A percentile compares a stretch with the other conserved stretches of the same genome.
phyloP scores from a whole-genome alignment of 2,888 invertebrate genomes.

The Mactromeris polynyma region DNA sequence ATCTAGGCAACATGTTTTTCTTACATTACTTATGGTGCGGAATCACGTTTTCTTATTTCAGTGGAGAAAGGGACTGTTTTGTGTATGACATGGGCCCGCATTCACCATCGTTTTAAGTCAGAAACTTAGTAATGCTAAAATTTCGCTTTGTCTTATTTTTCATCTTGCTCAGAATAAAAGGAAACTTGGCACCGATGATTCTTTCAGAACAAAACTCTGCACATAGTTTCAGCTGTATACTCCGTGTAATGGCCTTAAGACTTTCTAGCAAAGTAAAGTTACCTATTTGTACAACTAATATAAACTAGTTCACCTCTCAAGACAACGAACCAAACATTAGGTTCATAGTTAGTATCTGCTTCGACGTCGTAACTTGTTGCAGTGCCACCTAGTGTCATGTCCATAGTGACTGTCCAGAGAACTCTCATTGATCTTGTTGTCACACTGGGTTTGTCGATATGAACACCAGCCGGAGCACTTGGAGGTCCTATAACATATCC shows the following conservation, averaged over 20 bases:
- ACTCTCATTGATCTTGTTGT: slow-evolving; percentile 47
- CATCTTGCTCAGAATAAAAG: too few relatives aligned
- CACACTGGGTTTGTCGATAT: slow-evolving; percentile 37
- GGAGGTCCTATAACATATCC: slow-evolving; percentile 50
- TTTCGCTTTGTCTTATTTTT: too few relatives aligned
- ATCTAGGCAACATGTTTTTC: too few relatives aligned
- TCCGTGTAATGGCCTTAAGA: too few relatives aligned
- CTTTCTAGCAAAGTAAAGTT: not conserved
- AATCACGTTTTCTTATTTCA: not conserved
- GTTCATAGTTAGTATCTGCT: slow-evolving; percentile 50
- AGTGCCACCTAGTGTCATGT: slow-evolving; percentile 23
- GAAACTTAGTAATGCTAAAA: too few relatives aligned
- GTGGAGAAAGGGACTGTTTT: too few relatives aligned
- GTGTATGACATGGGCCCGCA: too few relatives aligned
- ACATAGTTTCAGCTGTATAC: too few relatives aligned
- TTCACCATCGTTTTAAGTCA: too few relatives aligned
- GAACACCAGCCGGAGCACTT: slow-evolving; percentile 52
- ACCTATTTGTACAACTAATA: not conserved
- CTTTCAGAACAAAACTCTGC: too few relatives aligned
- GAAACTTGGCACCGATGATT: too few relatives aligned
- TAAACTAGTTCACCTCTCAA: slow-evolving; percentile 29
- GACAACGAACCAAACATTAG: slow-evolving; percentile 39
- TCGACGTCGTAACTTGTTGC: slow-evolving; percentile 53
- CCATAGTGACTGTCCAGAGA: slow-evolving; percentile 41
- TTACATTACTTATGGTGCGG: too few relatives aligned